Percentiles rank a stretch among this genome's conserved stretches.
Evolutionary conservation across 2,113 vertebrate genomes (phyloP).

Genomic region (Chaetura pelagica): DNA sequence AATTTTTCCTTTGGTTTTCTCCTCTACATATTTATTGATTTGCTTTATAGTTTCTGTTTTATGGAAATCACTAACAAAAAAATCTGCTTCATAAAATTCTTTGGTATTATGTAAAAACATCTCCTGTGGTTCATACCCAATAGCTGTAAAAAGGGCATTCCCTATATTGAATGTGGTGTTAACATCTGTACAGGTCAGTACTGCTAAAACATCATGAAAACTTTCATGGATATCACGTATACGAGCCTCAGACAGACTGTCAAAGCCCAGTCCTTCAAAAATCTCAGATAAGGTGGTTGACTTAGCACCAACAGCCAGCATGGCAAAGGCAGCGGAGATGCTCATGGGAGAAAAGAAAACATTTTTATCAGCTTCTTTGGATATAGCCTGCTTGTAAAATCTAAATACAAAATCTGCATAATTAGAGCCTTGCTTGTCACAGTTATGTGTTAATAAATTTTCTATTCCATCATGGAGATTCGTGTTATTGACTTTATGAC

Average conservation of each 20-base stretch:
- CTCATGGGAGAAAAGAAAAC: constrained; percentile 88
- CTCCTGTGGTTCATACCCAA: constrained; percentile 48
- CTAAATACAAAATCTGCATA: constrained; percentile 83
- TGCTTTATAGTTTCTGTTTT: constrained; percentile 60
- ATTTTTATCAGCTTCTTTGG: constrained; percentile 60
- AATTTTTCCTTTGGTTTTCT: constrained; percentile 84
- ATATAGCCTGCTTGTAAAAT: constrained; percentile 78
- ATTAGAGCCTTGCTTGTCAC: constrained; percentile 19
- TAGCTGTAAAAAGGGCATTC: constrained; percentile 76
- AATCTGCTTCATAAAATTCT: constrained; percentile 72
- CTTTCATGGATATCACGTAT: constrained; percentile 73
- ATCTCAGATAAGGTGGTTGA: constrained; percentile 82
- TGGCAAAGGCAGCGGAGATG: constrained; percentile 82
- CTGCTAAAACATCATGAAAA: constrained; percentile 78
- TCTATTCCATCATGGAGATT: not conserved
- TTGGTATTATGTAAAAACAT: constrained; percentile 75
- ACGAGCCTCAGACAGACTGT: not conserved
- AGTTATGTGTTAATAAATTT: not conserved
- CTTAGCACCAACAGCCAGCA: constrained; percentile 83
- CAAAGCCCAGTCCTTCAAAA: constrained; percentile 79
- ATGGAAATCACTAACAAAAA: constrained; percentile 74
- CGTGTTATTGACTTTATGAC: not conserved
- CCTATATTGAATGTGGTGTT: constrained; percentile 67
- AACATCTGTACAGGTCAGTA: constrained; percentile 61
- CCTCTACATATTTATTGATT: constrained; percentile 80